Evolutionary conservation across 2,797 vertebrate species (phyloP), one percentile per base, ranked within the genome.

Genomic region (Vespertilio murinus): DNA sequence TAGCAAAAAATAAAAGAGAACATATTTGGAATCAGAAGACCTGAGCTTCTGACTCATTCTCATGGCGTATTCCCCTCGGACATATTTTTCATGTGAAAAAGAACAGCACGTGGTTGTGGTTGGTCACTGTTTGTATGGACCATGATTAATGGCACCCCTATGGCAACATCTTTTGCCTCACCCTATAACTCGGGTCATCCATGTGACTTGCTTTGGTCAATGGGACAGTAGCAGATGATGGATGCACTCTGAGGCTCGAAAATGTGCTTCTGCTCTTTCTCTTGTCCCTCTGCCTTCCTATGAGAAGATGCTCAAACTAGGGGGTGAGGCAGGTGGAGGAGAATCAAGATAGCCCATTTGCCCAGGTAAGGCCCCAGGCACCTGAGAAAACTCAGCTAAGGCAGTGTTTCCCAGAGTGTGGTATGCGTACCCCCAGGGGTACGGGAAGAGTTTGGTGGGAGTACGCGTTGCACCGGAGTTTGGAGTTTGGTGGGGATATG

Each of bases 71-170:
- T 65, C 11, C 30, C 28, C 14, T 75, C 49, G 67, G 42, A 18
- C 28, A 94, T 38, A 18, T 69, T 79, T 88, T 88, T 88, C 2
- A 81, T 42, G 38, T 64, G 16, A 40, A 94, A 86, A 94, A 81
- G 56, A 84, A 73, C 6, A 88, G 28, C 20, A 65, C 9, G 35
- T 1, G 18, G 18, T 56, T 47, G 11, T 56, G 56, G 28, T 42
- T 33, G 25, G 56, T 59, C 22, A 16, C 33, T 69, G 78, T 64
- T 70, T 35, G 25, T 23, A 42, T 81, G 78, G 56, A 40, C 6
- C 23, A 18, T 59, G 90, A 78, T 81, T 38, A 74, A 70, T 52
- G 18, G 13, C 33, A 25, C 74, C 6, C 22, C 20, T 71, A 3
- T 73, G 56, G 49, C 30, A 75, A 18, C 35, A 12, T 35, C 12